Percentiles rank a stretch among this genome's conserved stretches.
These are phyloP conservation scores for Eulemur rufifrons DNA, from an alignment of 2,113 vertebrate genomes.

Conservation along the genomic window DNA sequence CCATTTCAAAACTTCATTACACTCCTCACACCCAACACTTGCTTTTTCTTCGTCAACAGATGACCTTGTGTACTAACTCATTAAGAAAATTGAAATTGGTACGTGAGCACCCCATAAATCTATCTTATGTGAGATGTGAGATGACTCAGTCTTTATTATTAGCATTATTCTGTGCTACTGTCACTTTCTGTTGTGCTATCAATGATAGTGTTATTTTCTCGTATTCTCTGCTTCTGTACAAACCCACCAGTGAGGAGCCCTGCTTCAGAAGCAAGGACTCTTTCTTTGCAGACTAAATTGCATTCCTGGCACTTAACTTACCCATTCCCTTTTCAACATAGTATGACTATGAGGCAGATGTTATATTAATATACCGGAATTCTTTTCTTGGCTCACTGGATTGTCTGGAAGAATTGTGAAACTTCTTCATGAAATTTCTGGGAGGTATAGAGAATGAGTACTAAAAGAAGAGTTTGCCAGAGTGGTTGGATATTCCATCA, in stretches of 20 bases:
- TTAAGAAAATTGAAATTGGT: neutral
- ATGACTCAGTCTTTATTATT: neutral
- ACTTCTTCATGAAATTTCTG: neutral
- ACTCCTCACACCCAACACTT: neutral
- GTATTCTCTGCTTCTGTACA: neutral
- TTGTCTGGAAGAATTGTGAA: neutral
- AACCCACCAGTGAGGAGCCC: neutral
- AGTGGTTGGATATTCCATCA: neutral
- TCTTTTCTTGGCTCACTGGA: neutral
- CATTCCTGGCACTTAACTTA: fast-evolving
- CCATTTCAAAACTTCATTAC: neutral
- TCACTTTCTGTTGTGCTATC: neutral
- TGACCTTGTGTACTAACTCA: neutral
- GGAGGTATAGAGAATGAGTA: neutral
- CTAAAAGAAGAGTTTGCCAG: neutral
- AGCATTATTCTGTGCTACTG: neutral
- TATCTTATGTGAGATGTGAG: neutral
- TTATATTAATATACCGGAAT: fast-evolving
- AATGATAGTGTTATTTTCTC: neutral
- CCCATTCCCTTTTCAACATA: too few species aligned
- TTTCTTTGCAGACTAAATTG: neutral
- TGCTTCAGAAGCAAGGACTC: neutral
- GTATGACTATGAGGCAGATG: neutral
- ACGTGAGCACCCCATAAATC: neutral
- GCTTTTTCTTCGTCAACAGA: neutral